Evolutionary conservation across 2,888 invertebrate species (phyloP), one percentile per base, ranked within the genome.

Genomic region (Helleia helle): DNA sequence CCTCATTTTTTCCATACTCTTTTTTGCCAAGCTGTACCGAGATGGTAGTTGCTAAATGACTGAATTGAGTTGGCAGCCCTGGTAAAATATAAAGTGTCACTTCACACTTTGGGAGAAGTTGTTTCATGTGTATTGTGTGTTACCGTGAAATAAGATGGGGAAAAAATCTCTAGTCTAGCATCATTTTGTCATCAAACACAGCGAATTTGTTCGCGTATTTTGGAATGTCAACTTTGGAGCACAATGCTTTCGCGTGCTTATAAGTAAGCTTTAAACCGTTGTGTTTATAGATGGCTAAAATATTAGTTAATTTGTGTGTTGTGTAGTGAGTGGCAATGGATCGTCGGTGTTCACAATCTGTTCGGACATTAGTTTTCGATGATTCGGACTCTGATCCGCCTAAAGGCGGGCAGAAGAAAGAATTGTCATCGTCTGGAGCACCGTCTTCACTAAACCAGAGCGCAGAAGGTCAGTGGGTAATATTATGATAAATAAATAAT

Each of bases 341-440:
- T 66, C 87, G 88, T 47, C 87, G 88, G 62, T 87, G 88, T 57
- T 87, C 88, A 43, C 88, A 92, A 73, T 91, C 92, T 48, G 93
- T 92, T 40, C 87, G 93, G 69, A 91, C 92, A 54, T 86, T 93
- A 57, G 87, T 91, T 56, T 93, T 93, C 66, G 92, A 93, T 70
- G 92, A 93, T 74, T 87, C 88, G 38, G 89, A 90, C 62, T 80
- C 86, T 43, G 89, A 89, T 56, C 65, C 59, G 50, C 71, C 77
- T 51, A 81, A 80, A 64, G 55, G 59, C 54, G 73, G 62, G 36
- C 73, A 65, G 69, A 83, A 77, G 53, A 81, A 80, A 57, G 76
- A 76, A 47, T 56, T 79, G 48, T 52, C 62, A 37, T 62, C 73
- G 41, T 61, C 74, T 41, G 74, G 59, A 47, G 72, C 65, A 26